Base-by-base conservation (phyloP, 2,113 vertebrate genomes). In the Phoxinus phoxinus region DNA sequence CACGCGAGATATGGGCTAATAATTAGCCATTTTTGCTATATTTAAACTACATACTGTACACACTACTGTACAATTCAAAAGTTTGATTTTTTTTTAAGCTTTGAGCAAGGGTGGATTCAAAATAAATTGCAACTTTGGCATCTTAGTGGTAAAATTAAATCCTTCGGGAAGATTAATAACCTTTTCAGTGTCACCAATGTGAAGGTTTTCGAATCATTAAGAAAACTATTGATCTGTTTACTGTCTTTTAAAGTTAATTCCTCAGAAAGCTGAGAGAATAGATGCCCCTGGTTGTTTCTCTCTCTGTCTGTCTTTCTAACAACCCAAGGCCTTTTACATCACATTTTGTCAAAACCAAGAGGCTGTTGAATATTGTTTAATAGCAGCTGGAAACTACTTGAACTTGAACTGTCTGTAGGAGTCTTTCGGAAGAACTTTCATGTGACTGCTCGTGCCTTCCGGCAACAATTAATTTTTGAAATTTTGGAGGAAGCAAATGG, bases 281-380 rank as follows among this genome's bases (percentile, higher is more conserved):
- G 21, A 41, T 37, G 32, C 32, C 25, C 3, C 5, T 23, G 53
- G 21, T 32, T 37, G 27, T 41, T 41, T 79, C 21, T 2, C 27
- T 32, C 30, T 79, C 32, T 37, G 2, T n/a, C 46, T 59, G 19
- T 37, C 30, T 59, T 21, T 71, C 35, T 37, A 32, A 69, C 19
- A 69, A 67, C 81, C 65, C 27, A 72, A 21, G 48, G 81, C 48
- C 23, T 27, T 72, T 72, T 83, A 83, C 48, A 51, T 82, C 46
- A 51, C 21, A 72, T 41, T 72, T 72, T 19, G 48, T 73, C 67
- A 73, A 83, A 58, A 56, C 65, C 32, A 83, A 83, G 13, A 83
- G 30, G 3, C 35, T 79, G 51, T 3, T n/a, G 53, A 79, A 79
- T 53, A 11, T 69, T 13, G 19, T 81, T 51, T 51, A 32, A 32